Conservation (phyloP, 2,888 invertebrate genomes). For the Magallana nippona region DNA sequence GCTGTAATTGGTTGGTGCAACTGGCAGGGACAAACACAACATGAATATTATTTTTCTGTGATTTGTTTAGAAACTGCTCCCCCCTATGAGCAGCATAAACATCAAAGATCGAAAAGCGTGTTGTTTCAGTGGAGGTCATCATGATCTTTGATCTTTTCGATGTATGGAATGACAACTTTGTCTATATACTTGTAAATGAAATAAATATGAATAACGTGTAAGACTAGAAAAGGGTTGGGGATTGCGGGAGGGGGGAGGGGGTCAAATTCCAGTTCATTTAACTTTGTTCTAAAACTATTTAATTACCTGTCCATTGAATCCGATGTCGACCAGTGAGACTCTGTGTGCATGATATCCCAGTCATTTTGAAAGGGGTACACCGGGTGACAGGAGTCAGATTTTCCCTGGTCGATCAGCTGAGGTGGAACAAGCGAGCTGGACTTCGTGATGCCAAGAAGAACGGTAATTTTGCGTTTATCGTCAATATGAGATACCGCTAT, state of each 20-base stretch:
- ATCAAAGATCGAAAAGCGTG: too few species aligned
- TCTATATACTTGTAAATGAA: not conserved
- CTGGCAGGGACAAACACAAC: not conserved
- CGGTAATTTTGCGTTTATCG: not conserved
- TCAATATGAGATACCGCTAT: too few species aligned
- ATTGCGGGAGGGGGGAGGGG: too few species aligned
- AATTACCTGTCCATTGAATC: slow-evolving; percentile 39
- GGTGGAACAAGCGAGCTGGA: not conserved
- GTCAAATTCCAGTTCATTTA: too few species aligned
- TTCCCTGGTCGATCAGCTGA: slow-evolving; percentile 37
- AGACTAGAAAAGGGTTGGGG: too few species aligned
- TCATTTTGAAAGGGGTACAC: slow-evolving; percentile 5
- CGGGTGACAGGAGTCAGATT: slow-evolving; percentile 10
- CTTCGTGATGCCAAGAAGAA: not conserved
- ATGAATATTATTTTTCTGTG: slow-evolving; percentile 6
- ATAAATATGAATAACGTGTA: not conserved
- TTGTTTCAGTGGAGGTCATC: not conserved
- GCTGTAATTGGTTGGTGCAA: slow-evolving; percentile 27
- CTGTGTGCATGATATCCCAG: slow-evolving; percentile 28
- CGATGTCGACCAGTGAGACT: slow-evolving; percentile 39
- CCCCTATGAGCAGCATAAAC: too few species aligned
- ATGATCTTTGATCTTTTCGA: not conserved
- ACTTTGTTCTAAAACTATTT: not conserved
- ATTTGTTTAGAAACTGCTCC: not conserved
- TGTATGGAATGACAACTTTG: slow-evolving; percentile 2